phyloP scores from a whole-genome alignment of 2,113 vertebrate genomes.

The Danio rerio region DNA sequence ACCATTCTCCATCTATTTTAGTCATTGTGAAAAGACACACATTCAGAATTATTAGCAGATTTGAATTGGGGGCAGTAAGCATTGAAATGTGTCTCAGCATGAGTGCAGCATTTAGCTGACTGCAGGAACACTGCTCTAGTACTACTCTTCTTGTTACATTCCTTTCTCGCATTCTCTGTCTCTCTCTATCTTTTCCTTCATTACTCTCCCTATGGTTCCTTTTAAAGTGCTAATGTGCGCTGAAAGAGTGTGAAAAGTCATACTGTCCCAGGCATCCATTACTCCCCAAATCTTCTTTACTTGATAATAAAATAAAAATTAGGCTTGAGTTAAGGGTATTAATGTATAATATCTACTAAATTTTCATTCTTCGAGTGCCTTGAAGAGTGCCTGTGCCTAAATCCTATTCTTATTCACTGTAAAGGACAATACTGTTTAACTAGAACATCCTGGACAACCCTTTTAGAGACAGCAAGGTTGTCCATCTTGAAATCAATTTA shows the following conservation, averaged over 20 bases:
- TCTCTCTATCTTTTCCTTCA: neutral
- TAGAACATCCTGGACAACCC: neutral
- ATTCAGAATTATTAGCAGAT: slow-evolving; percentile 10
- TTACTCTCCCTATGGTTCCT: slow-evolving; percentile 3
- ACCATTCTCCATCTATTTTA: neutral
- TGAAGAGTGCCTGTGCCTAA: neutral
- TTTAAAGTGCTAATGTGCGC: slow-evolving; percentile 43
- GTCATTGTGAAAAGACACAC: neutral
- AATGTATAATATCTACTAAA: slow-evolving; percentile 4
- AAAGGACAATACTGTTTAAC: neutral
- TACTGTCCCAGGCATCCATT: slow-evolving; percentile 24
- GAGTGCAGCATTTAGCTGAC: slow-evolving; percentile 34
- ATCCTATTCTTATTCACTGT: neutral
- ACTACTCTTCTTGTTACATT: neutral
- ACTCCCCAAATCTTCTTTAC: neutral
- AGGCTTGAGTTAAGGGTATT: slow-evolving; percentile 28
- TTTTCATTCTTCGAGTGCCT: neutral
- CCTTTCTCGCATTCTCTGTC: neutral
- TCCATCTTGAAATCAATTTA: neutral
- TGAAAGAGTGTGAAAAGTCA: slow-evolving; percentile 30
- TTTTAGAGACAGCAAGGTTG: neutral
- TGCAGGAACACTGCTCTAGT: slow-evolving; percentile 23
- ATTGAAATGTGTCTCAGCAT: slow-evolving; percentile 28
- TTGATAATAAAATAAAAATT: slow-evolving; percentile 16
- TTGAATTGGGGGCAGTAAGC: slow-evolving; percentile 21